Evolutionary conservation across 2,888 invertebrate species (phyloP).

Genomic region (Temnothorax rugatulus): DNA sequence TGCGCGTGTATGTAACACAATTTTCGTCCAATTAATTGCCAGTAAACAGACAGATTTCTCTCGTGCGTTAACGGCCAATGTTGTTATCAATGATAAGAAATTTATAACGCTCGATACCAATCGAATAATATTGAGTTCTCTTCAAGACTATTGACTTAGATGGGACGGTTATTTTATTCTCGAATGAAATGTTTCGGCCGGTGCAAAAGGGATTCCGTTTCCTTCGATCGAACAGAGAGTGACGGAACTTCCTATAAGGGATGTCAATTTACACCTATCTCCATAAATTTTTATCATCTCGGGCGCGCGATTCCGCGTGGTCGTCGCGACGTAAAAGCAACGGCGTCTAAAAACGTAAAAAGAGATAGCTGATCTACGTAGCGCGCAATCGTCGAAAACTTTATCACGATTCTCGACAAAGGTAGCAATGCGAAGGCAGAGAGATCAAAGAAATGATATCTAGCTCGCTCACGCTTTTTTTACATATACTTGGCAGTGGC

Average conservation of each 20-base stretch:
- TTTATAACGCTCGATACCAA: not conserved
- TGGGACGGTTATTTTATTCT: conserved; percentile 13
- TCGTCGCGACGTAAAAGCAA: conserved; percentile 15
- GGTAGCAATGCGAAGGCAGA: conserved; percentile 30
- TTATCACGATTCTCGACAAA: conserved; percentile 49
- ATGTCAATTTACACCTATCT: conserved; percentile 46
- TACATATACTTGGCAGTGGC: not conserved
- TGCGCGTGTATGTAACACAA: conserved; percentile 4
- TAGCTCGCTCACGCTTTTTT: conserved; percentile 10
- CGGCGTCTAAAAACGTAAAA: conserved; percentile 7
- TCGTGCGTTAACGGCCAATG: not conserved
- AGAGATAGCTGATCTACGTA: conserved; percentile 39
- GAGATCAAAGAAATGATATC: conserved; percentile 46
- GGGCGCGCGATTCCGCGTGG: conserved; percentile 19
- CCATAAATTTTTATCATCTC: conserved; percentile 53
- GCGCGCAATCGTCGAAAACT: conserved; percentile 53
- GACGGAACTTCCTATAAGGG: not conserved
- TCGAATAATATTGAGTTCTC: not conserved
- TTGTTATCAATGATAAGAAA: not conserved
- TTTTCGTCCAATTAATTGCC: conserved; percentile 28
- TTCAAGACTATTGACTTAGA: conserved; percentile 16
- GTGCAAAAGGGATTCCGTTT: conserved; percentile 15
- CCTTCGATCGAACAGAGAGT: not conserved
- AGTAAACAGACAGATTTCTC: not conserved
- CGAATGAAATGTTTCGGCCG: not conserved